A percentile compares a stretch with the other conserved stretches of the same genome.
Conservation (phyloP, 2,888 invertebrate species). For the Melanostoma mellinum region DNA sequence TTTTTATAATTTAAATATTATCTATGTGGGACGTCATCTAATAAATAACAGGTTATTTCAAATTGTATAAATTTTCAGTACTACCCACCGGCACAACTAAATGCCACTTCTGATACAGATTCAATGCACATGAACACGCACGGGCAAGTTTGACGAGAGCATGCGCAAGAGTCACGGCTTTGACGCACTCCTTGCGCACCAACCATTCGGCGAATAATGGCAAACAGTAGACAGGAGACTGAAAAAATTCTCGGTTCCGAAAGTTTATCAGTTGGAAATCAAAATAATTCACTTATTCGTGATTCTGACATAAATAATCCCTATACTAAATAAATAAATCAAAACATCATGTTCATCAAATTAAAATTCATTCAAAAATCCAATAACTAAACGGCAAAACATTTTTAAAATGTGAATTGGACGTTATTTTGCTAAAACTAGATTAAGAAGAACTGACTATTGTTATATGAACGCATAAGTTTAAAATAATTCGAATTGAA, state of each 20-base stretch:
- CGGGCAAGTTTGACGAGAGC: constrained; percentile 91
- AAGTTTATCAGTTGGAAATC: constrained; percentile 76
- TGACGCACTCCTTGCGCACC: constrained; percentile 82
- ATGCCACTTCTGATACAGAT: constrained; percentile 87
- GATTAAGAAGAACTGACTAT: constrained; percentile 72
- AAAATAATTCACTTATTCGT: constrained; percentile 80
- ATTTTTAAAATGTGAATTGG: constrained; percentile 55
- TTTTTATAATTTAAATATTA: not conserved
- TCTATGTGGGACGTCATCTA: constrained; percentile 46
- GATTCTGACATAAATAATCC: constrained; percentile 80
- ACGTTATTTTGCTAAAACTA: constrained; percentile 68
- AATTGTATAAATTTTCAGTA: constrained; percentile 87
- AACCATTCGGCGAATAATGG: constrained; percentile 82
- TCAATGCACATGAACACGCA: constrained; percentile 92
- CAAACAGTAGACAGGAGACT: constrained; percentile 82
- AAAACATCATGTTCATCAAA: constrained; percentile 63
- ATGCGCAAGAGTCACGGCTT: constrained; percentile 84
- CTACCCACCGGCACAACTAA: constrained; percentile 91
- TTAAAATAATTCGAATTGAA: constrained; percentile 48
- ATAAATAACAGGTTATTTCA: constrained; percentile 70
- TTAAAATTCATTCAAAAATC: constrained; percentile 31
- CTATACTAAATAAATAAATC: constrained; percentile 78
- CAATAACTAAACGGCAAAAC: constrained; percentile 41
- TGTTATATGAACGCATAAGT: constrained; percentile 64
- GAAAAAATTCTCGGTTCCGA: constrained; percentile 81